A percentile compares a stretch with the other conserved stretches of the same genome.
Evolutionary conservation across 1,140 invertebrate species (phyloP).

Genomic region (Argopecten irradians): DNA sequence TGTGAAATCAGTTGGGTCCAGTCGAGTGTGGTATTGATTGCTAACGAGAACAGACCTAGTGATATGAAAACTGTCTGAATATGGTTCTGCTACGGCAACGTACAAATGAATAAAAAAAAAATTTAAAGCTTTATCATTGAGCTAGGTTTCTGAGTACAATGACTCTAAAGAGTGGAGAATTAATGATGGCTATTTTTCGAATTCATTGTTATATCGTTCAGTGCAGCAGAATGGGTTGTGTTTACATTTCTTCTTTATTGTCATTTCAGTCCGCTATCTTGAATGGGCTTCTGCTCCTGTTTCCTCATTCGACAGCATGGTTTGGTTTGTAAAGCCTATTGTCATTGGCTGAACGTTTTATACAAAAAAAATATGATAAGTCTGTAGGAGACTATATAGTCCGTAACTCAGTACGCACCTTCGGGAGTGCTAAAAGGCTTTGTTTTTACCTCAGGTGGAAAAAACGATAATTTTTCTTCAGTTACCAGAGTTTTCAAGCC

Average conservation of each 20-base stretch:
- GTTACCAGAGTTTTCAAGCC: not conserved
- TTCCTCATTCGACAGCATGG: not conserved
- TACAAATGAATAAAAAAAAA: not conserved
- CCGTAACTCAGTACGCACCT: not conserved
- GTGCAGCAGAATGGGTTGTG: constrained; percentile 38
- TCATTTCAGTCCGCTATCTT: constrained; percentile 30
- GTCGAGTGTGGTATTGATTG: not conserved
- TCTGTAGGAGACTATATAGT: not conserved
- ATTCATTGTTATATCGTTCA: constrained; percentile 46
- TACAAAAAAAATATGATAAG: not conserved
- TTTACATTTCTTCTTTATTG: constrained; percentile 43
- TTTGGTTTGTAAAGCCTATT: not conserved
- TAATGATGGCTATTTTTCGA: constrained; percentile 39
- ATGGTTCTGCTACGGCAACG: not conserved
- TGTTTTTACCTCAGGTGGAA: not conserved
- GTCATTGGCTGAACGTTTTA: not conserved
- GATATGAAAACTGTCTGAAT: not conserved
- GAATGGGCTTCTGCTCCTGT: not conserved
- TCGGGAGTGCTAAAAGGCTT: not conserved
- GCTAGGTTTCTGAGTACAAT: constrained; percentile 35
- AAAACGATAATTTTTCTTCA: not conserved
- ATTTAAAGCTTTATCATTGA: constrained; percentile 35
- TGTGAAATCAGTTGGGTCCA: not conserved
- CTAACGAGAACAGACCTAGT: not conserved
- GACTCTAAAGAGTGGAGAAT: constrained; percentile 31